Base-by-base conservation (phyloP, 2,888 invertebrate genomes). In the Cosmia pyralina region DNA sequence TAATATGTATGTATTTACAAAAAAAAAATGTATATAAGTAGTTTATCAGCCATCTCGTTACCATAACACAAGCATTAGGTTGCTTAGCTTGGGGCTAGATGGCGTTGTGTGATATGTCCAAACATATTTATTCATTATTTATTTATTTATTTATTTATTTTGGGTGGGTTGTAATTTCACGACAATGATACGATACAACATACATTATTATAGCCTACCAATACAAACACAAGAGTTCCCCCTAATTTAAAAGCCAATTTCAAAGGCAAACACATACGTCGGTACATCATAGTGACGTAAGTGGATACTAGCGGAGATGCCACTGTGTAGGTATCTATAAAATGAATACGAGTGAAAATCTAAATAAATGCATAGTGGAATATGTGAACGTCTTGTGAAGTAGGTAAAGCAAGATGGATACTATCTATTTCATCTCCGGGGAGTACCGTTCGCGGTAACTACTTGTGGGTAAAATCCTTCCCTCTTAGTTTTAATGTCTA, bases 301-400 rank as follows among this genome's bases (percentile, higher is more conserved):
- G 72, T 69, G 52, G 69, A 83, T 60, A 65, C 55, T 48, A 65
- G 75, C 52, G 55, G 60, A 81, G 72, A 79, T 84, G 79, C 73
- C 71, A 70, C 69, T 28, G 59, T n/a, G n/a, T n/a, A n/a, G n/a
- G n/a, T 72, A 78, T 76, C 66, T 72, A 80, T 65, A 84, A 86
- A 84, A 85, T 82, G 69, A 82, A 86, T 85, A 58, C 72, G 77
- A 69, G 74, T 75, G 83, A 81, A 85, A 76, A 83, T 83, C 77
- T 73, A 76, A 87, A 87, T 83, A 87, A 85, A 87, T 85, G 87
- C 75, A 86, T 79, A 68, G 67, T 64, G 65, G 69, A 79, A 84
- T 82, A 86, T 75, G 75, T 68, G 86, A 76, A 75, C 75, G 77
- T 70, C 78, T 82, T 77, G 72, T 85, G 73, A 81, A 83, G 78